A percentile compares a stretch with the other conserved stretches of the same genome.
These are phyloP conservation scores for Stichodactyla helianthus DNA, from an alignment of 64 coral and sea anemone species.

Conservation along the genomic window DNA sequence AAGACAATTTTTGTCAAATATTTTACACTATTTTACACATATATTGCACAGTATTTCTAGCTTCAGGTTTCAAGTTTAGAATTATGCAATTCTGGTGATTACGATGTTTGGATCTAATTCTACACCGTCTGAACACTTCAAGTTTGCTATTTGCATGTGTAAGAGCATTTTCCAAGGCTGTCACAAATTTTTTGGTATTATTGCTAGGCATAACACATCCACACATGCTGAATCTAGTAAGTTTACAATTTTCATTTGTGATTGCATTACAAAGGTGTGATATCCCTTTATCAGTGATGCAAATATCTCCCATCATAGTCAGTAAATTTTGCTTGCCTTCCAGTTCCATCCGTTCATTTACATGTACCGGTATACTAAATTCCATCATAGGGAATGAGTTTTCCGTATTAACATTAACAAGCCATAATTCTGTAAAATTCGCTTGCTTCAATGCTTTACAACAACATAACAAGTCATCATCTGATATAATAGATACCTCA, in stretches of 20 bases:
- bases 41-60: too few species aligned
- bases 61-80: too few species aligned
- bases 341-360: background rate
- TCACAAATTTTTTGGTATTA: too few species aligned
- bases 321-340: background rate
- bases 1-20: too few species aligned
- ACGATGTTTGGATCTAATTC: too few species aligned
- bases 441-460: background rate
- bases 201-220: background rate
- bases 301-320: background rate
- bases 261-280: conserved; percentile 14
- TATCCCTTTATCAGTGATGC: conserved; percentile 39
- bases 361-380: background rate
- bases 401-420: background rate
- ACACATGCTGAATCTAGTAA: conserved; percentile 8
- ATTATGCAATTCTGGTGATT: too few species aligned
- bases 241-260: conserved; percentile 24
- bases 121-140: too few species aligned
- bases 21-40: too few species aligned
- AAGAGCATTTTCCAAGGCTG: too few species aligned
- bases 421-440: background rate
- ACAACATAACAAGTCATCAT: background rate
- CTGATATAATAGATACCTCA: too few species aligned
- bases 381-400: too few species aligned
- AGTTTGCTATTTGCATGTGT: too few species aligned